Evolutionary conservation across 2,888 invertebrate genomes (phyloP).

Genomic region (Cerastis leucographa): DNA sequence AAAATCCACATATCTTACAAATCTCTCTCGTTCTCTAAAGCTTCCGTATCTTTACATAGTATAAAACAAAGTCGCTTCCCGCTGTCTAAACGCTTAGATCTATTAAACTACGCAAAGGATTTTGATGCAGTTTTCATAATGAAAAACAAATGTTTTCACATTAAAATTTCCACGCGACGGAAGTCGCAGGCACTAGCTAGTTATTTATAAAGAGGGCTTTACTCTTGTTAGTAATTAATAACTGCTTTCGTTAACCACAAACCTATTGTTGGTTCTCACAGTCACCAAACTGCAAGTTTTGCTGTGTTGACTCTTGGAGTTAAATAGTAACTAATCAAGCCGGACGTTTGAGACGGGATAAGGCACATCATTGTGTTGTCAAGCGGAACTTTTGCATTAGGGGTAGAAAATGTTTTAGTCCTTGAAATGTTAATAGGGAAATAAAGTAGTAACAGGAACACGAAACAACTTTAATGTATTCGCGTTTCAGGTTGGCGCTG

Average conservation of each 20-base stretch:
- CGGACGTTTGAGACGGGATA: constrained; percentile 12
- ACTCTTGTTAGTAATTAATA: constrained; percentile 2
- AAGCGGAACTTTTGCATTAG: neutral
- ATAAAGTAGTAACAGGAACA: no score
- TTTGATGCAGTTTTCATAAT: no score
- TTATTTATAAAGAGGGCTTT: neutral
- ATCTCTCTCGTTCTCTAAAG: neutral
- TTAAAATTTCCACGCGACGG: no score
- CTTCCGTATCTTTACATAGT: neutral
- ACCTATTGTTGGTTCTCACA: neutral
- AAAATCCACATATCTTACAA: no score
- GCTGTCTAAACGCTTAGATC: no score
- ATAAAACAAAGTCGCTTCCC: no score
- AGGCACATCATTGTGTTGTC: neutral
- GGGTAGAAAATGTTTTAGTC: neutral
- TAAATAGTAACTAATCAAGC: neutral
- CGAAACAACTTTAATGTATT: no score
- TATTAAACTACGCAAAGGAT: no score
- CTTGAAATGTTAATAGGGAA: no score
- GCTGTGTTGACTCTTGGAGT: constrained; percentile 20
- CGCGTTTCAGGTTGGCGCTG: no score
- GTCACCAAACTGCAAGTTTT: neutral
- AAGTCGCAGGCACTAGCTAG: no score
- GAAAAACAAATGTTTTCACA: no score
- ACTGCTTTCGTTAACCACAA: constrained; percentile 8